phyloP scores from a whole-genome alignment of 1,140 invertebrate species.

The Drepana arcuata region DNA sequence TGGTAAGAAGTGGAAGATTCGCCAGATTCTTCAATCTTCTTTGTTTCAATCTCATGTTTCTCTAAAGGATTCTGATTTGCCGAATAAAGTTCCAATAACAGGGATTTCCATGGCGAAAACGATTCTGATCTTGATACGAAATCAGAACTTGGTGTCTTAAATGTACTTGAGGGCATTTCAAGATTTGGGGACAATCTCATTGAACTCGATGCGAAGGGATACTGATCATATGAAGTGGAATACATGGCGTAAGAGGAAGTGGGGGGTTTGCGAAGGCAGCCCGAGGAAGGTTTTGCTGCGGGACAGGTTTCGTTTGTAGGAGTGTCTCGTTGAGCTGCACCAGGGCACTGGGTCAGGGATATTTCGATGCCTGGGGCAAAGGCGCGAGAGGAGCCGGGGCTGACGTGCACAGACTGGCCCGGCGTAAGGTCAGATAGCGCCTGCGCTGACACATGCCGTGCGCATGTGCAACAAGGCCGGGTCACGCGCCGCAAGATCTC shows the following conservation, averaged over 20 bases:
- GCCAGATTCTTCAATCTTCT: conserved; percentile 14
- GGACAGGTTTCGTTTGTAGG: conserved; percentile 19
- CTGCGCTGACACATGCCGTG: conserved; percentile 39
- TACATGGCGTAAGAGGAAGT: conserved; percentile 39
- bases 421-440: conserved; percentile 29
- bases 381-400: conserved; percentile 17
- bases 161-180: conserved; percentile 6
- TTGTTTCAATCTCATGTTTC: conserved; percentile 7
- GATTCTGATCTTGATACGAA: neutral
- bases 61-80: conserved; percentile 6
- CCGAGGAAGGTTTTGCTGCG: conserved; percentile 14
- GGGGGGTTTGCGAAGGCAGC: neutral
- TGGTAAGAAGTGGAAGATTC: conserved; percentile 18
- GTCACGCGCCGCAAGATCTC: conserved; percentile 43
- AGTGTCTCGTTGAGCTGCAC: conserved; percentile 2
- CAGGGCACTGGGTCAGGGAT: conserved; percentile 29
- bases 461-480: conserved; percentile 43
- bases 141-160: conserved; percentile 1
- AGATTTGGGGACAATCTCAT: conserved; percentile 4
- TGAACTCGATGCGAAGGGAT: conserved; percentile 7
- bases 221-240: conserved; percentile 17
- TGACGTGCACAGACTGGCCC: conserved; percentile 12
- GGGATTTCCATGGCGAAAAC: neutral
- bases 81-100: neutral
- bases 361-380: conserved; percentile 33